Base-by-base conservation (phyloP, 2,888 invertebrate species). In the Meiosimyza decipiens region DNA sequence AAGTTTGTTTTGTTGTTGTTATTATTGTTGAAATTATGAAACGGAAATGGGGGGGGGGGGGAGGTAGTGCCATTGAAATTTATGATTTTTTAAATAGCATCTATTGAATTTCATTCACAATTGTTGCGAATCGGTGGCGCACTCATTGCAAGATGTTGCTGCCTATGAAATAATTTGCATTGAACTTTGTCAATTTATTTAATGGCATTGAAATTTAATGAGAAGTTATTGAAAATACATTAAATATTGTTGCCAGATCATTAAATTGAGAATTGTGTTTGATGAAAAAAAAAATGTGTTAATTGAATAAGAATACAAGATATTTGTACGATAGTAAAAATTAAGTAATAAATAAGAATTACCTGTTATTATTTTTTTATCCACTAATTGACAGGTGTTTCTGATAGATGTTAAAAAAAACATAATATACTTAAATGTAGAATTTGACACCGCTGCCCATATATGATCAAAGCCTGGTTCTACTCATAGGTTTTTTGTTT, bases 61-160 rank as follows among this genome's bases (percentile, higher is more conserved):
- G 40, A 1, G 40, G 54, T n/a, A 22, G 54, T 54, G 15, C 54
- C 15, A 60, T 28, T 60, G 28, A 28, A 60, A 60, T 60, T 60
- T 60, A 60, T 60, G 59, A 28, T 28, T 60, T 60, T 60, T 60
- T 28, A 60, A 60, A 60, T 28, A 28, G 22, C 22, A 12, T 28
- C 28, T 33, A 60, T 60, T 60, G 59, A 60, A 33, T 60, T 28
- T 28, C 59, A 57, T 57, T 57, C 57, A 57, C 28, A 57, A 57
- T 57, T 57, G 57, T 57, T 57, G 22, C 15, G 12, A 28, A 57
- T 18, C 18, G 22, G 57, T 6, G 4, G 16, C 2, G 9, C 9
- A 9, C 6, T 40, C 9, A 9, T 40, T 6, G 40, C 40, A 40
- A 40, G 40, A 40, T 40, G 40, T 9, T 40, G 9, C 40, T 40